A percentile compares a stretch with the other conserved stretches of the same genome.
These are phyloP conservation scores for Platycheirus rosarum DNA, from an alignment of 2,888 invertebrate genomes.

Conservation along the genomic window DNA sequence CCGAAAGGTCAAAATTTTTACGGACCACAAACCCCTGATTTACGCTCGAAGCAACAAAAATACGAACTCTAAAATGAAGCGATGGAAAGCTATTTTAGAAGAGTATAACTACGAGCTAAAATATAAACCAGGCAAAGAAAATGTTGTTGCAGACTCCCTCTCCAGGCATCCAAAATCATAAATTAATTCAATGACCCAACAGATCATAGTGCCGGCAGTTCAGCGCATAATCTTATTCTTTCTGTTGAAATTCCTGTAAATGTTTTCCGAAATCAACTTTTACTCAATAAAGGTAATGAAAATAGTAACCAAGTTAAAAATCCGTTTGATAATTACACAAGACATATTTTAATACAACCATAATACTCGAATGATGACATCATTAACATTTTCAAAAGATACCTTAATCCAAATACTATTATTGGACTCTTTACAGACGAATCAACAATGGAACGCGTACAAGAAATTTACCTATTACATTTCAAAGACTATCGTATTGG, in stretches of 20 bases:
- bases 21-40: too few species aligned
- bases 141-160: too few species aligned
- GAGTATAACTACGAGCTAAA: too few species aligned
- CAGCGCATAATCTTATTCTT: constrained; percentile 32
- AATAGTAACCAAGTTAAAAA: constrained; percentile 31
- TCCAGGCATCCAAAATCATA: background rate
- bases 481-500: constrained; percentile 5
- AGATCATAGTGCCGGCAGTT: constrained; percentile 29
- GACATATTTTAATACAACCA: constrained; percentile 35
- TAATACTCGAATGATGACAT: constrained; percentile 8
- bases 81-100: too few species aligned
- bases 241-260: too few species aligned
- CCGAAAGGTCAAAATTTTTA: too few species aligned
- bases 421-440: constrained; percentile 2
- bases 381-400: constrained; percentile 32
- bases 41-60: too few species aligned
- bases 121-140: too few species aligned
- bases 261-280: constrained; percentile 37
- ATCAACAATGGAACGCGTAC: background rate
- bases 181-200: constrained; percentile 27
- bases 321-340: constrained; percentile 31
- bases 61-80: too few species aligned
- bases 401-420: too few species aligned
- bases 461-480: background rate
- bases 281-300: constrained; percentile 34